Conservation (phyloP, 2,113 vertebrate species). For the Melanerpes formicivorus region DNA sequence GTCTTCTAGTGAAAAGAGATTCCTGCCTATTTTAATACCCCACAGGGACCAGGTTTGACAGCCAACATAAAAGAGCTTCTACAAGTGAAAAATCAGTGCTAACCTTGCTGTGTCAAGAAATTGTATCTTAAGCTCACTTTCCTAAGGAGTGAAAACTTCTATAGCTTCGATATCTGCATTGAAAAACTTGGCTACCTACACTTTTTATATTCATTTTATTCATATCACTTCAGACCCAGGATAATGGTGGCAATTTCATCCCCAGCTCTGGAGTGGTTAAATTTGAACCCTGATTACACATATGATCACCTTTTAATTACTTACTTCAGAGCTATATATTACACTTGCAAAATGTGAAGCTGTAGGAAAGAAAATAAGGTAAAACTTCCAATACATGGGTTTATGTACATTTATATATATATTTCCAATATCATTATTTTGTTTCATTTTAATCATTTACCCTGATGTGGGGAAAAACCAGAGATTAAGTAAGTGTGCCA, state of each 20-base stretch:
- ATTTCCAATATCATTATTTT: neutral
- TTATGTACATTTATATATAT: neutral
- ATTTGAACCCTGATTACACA: neutral
- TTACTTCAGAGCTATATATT: neutral
- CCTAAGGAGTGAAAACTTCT: neutral
- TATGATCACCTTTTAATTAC: neutral
- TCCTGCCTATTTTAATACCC: neutral
- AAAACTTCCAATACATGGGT: neutral
- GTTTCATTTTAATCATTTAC: neutral
- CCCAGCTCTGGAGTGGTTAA: neutral
- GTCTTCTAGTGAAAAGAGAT: neutral
- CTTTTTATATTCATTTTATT: neutral
- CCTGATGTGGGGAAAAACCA: neutral
- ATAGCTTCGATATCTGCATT: neutral
- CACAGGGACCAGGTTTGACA: neutral
- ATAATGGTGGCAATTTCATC: neutral
- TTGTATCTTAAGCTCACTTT: neutral
- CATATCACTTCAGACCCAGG: neutral
- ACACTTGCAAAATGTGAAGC: neutral
- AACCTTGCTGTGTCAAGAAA: neutral
- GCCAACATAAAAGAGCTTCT: neutral
- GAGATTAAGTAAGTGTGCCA: neutral
- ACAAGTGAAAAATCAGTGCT: neutral
- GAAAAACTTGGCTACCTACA: neutral
- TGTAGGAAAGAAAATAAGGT: neutral